Base-by-base conservation (phyloP, 2,888 invertebrate species). In the Acrocera orbiculus region DNA sequence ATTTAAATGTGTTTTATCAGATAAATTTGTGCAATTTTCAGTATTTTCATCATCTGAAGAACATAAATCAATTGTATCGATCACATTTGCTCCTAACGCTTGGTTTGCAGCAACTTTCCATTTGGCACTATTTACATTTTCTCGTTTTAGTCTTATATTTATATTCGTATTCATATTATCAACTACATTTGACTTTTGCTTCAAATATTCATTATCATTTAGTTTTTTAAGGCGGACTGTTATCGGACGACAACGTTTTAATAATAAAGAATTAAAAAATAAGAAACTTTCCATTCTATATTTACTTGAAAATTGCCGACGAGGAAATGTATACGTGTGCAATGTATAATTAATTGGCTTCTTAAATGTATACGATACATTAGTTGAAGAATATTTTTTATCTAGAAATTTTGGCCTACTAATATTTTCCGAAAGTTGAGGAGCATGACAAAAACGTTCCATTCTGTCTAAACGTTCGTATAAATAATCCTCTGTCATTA, bases 41-140 rank as follows among this genome's bases (percentile, higher is more conserved):
- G 8, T 22, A 22, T 22, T 22, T 9, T 76, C 75, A 44, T 75
- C 75, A 37, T 74, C 75, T 2, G 76, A 66, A 6, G 66, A 74
- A 53, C 75, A 76, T 49, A 76, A 63, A 51, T 76, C 72, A 45
- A 76, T 74, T 51, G 70, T 68, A 42, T 61, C 61, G 48, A 70
- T 67, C 58, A 58, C 49, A 19, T 54, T 51, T 41, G 56, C 27
- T 15, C 10, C n/a, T n/a, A n/a, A n/a, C n/a, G n/a, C n/a, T n/a
- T n/a, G n/a, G n/a, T n/a, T n/a, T n/a, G n/a, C n/a, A n/a, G n/a
- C n/a, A n/a, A n/a, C n/a, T n/a, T n/a, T n/a, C n/a, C n/a, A n/a
- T n/a, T n/a, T n/a, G n/a, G n/a, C n/a, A n/a, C n/a, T n/a, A n/a
- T n/a, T n/a, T n/a, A n/a, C n/a, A n/a, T n/a, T n/a, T n/a, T n/a